Evolutionary conservation across 2,888 invertebrate species (phyloP).

Genomic region (Phaedon cochleariae): DNA sequence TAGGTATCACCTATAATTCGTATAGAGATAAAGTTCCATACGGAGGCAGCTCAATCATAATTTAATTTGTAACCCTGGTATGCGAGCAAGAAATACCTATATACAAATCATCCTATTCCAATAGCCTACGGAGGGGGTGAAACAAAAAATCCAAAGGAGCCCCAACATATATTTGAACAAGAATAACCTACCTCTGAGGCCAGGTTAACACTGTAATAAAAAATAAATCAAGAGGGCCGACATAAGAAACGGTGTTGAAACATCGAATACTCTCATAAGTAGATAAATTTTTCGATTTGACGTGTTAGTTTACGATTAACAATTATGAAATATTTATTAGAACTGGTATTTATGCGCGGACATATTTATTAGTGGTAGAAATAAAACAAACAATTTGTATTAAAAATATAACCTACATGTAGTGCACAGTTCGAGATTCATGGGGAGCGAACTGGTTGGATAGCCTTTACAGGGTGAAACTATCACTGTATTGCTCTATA

Average conservation of each 20-base stretch:
- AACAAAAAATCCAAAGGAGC: conserved; percentile 14
- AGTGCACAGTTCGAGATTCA: conserved; percentile 56
- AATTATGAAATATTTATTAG: conserved; percentile 61
- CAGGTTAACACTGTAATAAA: conserved; percentile 31
- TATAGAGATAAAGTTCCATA: neutral
- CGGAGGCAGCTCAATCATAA: neutral
- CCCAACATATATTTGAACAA: conserved; percentile 24
- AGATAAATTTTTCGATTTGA: conserved; percentile 50
- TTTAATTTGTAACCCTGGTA: too few species aligned
- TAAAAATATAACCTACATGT: conserved; percentile 53
- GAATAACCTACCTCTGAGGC: conserved; percentile 22
- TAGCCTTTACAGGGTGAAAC: conserved; percentile 32
- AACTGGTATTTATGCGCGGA: conserved; percentile 57
- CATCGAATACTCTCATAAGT: conserved; percentile 45
- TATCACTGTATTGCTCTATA: too few species aligned
- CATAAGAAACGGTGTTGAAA: conserved; percentile 45
- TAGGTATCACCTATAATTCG: too few species aligned
- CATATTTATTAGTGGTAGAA: conserved; percentile 62
- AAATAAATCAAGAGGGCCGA: conserved; percentile 37
- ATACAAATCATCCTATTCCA: neutral
- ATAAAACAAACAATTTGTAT: conserved; percentile 61
- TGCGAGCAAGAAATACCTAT: neutral
- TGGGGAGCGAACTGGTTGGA: conserved; percentile 48
- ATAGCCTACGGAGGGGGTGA: neutral
- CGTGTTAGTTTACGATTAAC: conserved; percentile 57